These are phyloP conservation scores for Parus major DNA, from an alignment of 2,113 vertebrate species.

Conservation along the genomic window DNA sequence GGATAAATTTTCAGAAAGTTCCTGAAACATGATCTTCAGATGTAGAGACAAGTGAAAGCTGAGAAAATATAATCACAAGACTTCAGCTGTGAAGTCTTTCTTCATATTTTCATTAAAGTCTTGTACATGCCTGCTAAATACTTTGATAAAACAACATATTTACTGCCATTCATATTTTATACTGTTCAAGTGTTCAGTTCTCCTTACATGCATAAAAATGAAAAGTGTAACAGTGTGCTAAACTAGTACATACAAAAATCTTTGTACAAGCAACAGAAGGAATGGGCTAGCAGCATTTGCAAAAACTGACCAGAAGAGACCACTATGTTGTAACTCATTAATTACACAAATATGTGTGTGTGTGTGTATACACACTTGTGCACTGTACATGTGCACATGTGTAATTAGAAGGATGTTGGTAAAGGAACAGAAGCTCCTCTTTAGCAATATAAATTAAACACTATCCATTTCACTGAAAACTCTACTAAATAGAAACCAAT, in stretches of 20 bases:
- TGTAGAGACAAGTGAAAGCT: neutral
- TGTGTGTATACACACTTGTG: no score
- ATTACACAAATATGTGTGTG: neutral
- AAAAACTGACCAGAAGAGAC: neutral
- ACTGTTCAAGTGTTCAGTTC: neutral
- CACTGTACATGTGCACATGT: accelerated
- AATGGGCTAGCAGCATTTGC: neutral
- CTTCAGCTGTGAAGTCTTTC: neutral
- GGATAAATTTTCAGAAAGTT: neutral
- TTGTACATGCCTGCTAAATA: neutral
- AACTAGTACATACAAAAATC: neutral
- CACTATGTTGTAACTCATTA: neutral
- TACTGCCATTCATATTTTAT: neutral
- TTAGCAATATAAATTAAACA: neutral
- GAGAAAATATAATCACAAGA: neutral
- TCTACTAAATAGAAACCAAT: neutral
- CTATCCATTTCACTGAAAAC: neutral
- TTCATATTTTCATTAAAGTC: neutral
- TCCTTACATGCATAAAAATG: neutral
- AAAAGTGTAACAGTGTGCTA: neutral
- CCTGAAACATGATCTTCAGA: neutral
- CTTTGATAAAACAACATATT: neutral
- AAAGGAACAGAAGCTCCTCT: neutral
- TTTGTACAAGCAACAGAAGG: neutral
- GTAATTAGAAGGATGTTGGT: neutral